phyloP scores from a whole-genome alignment of 2,888 invertebrate genomes.

The Melanostoma mellinum region DNA sequence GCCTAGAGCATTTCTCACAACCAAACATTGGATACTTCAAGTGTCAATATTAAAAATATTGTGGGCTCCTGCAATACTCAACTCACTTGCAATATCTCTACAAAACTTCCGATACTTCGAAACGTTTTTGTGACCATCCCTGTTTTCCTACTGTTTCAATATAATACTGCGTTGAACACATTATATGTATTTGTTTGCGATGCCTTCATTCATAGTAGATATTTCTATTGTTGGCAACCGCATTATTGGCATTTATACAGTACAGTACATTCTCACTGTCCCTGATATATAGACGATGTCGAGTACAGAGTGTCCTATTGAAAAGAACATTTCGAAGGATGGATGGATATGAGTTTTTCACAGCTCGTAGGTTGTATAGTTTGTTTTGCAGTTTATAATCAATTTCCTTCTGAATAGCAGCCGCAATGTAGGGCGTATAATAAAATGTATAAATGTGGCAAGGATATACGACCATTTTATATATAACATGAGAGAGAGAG shows the following conservation, averaged over 20 bases:
- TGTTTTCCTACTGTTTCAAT: neutral
- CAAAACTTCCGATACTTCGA: too few species aligned
- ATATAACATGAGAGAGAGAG: conserved; percentile 21
- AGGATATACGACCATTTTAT: conserved; percentile 11
- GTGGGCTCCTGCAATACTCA: too few species aligned
- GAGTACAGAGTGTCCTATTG: conserved; percentile 25
- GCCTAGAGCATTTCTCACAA: too few species aligned
- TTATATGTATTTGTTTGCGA: conserved; percentile 25
- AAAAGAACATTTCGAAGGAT: conserved; percentile 70
- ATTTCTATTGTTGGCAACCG: conserved; percentile 57
- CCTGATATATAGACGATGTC: conserved; percentile 35
- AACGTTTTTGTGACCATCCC: too few species aligned
- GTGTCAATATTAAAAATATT: too few species aligned
- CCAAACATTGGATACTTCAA: too few species aligned
- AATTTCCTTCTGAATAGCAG: conserved; percentile 53
- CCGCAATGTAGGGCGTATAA: conserved; percentile 54
- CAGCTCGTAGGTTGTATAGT: conserved; percentile 38
- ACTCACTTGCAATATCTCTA: too few species aligned
- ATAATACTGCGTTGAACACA: conserved; percentile 23
- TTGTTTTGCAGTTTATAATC: conserved; percentile 56
- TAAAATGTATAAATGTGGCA: conserved; percentile 56
- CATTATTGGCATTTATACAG: conserved; percentile 66
- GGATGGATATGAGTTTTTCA: conserved; percentile 28
- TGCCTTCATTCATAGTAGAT: conserved; percentile 35
- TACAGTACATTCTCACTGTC: conserved; percentile 54